A percentile compares a stretch with the other conserved stretches of the same genome.
Conservation (phyloP, 2,113 vertebrate genomes). For the Anser cygnoides region DNA sequence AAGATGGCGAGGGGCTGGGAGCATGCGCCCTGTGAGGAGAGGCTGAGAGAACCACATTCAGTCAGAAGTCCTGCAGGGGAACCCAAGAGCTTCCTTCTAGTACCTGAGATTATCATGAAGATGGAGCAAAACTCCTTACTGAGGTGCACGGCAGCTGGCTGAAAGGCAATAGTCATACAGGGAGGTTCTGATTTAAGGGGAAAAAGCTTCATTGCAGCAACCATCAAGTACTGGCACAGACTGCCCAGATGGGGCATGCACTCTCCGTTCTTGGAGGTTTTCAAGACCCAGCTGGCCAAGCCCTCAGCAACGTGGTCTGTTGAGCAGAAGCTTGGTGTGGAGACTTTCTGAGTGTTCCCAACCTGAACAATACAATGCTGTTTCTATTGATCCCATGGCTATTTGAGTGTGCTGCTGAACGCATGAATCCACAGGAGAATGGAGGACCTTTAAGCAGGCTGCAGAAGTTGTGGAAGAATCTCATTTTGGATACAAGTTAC, state of each 20-base stretch:
- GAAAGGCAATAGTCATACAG: not conserved
- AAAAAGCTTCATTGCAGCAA: not conserved
- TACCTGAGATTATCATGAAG: not conserved
- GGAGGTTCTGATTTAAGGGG: not conserved
- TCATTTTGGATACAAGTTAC: not conserved
- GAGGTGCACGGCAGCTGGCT: not conserved
- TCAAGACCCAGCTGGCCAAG: not conserved
- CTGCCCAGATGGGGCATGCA: not conserved
- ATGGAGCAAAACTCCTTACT: not conserved
- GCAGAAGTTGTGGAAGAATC: not conserved
- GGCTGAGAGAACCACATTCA: not conserved
- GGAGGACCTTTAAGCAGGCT: not conserved
- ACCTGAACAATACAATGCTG: not conserved
- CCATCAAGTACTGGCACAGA: not conserved
- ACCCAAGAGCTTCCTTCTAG: not conserved
- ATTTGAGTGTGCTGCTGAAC: not conserved
- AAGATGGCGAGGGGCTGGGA: not conserved
- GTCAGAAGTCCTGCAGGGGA: not conserved
- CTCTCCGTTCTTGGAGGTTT: not conserved
- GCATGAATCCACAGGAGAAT: not conserved
- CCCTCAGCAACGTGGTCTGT: not conserved
- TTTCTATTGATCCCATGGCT: not conserved
- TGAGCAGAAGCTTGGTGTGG: not conserved
- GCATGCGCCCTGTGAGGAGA: not conserved
- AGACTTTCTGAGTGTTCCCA: not conserved